Conservation (phyloP, 2,797 vertebrate genomes). For the Syngnathus rostellatus region DNA sequence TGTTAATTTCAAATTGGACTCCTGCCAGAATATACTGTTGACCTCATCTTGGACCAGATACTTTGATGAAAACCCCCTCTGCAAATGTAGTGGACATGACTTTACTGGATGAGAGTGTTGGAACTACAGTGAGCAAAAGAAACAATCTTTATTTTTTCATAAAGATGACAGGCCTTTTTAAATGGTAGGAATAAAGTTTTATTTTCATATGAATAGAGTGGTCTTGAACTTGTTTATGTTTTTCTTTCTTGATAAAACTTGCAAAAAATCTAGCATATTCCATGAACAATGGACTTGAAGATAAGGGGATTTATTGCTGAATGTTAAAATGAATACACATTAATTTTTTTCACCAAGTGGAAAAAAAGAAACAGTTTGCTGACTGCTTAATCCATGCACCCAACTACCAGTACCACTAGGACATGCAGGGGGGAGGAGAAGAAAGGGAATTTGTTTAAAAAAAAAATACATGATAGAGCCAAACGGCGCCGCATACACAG, state of each 20-base stretch:
- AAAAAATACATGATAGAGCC: constrained; percentile 23
- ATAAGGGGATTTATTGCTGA: constrained; percentile 92
- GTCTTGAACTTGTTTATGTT: constrained; percentile 64
- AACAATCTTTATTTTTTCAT: constrained; percentile 4
- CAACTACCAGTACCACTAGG: constrained; percentile 97
- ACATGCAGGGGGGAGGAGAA: constrained; percentile 80
- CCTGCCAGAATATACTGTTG: background rate
- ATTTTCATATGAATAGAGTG: constrained; percentile 77
- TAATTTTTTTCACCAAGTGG: constrained; percentile 75
- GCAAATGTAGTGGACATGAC: background rate
- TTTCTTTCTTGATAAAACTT: constrained; percentile 77
- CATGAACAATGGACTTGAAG: constrained; percentile 76
- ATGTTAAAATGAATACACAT: constrained; percentile 88
- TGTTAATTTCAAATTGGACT: background rate
- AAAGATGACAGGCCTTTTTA: constrained; percentile 29
- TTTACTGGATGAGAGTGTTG: background rate
- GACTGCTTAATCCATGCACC: constrained; percentile 98
- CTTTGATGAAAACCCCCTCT: background rate
- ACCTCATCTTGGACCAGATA: background rate
- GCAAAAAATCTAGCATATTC: constrained; percentile 88
- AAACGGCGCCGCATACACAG: constrained; percentile 62
- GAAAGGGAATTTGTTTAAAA: constrained; percentile 42
- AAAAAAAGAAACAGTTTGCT: constrained; percentile 78
- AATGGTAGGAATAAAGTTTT: constrained; percentile 80
- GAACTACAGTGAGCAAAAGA: background rate